A percentile compares a stretch with the other conserved stretches of the same genome.
These are phyloP conservation scores for Meiosimyza decipiens DNA, from an alignment of 2,888 invertebrate species.

Conservation along the genomic window DNA sequence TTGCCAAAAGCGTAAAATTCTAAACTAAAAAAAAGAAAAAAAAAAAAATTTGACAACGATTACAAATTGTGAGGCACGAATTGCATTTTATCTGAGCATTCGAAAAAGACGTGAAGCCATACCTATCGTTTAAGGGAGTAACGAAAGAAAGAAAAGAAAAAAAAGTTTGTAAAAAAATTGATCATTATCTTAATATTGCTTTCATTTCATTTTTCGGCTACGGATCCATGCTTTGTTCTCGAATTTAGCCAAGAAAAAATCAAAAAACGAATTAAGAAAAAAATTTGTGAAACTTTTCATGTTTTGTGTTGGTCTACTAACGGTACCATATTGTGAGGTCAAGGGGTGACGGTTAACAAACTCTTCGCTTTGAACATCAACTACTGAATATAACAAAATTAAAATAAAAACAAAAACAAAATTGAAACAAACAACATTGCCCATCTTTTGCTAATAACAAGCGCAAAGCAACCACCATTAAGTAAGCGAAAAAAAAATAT, in stretches of 20 bases:
- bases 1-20: too few relatives aligned
- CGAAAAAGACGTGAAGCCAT: neutral
- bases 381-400: neutral
- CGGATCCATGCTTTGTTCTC: slow-evolving; percentile 15
- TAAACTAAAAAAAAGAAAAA: too few relatives aligned
- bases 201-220: slow-evolving; percentile 6
- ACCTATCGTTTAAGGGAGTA: neutral
- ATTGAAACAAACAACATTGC: neutral
- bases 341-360: slow-evolving; percentile 38
- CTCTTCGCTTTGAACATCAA: slow-evolving; percentile 10
- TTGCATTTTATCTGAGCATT: slow-evolving; percentile 13
- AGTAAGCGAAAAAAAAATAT: neutral
- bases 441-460: neutral
- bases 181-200: neutral
- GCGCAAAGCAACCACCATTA: neutral
- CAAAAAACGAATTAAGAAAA: slow-evolving; percentile 15
- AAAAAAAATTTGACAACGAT: slow-evolving; percentile 6
- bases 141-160: too few relatives aligned
- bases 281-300: slow-evolving; percentile 13
- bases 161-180: too few relatives aligned
- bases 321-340: slow-evolving; percentile 25
- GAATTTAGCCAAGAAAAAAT: neutral
- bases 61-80: slow-evolving; percentile 28
- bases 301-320: slow-evolving; percentile 34
- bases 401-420: slow-evolving; percentile 1